Conservation (phyloP, 1,140 invertebrate species). For the Epicauta chinensis region DNA sequence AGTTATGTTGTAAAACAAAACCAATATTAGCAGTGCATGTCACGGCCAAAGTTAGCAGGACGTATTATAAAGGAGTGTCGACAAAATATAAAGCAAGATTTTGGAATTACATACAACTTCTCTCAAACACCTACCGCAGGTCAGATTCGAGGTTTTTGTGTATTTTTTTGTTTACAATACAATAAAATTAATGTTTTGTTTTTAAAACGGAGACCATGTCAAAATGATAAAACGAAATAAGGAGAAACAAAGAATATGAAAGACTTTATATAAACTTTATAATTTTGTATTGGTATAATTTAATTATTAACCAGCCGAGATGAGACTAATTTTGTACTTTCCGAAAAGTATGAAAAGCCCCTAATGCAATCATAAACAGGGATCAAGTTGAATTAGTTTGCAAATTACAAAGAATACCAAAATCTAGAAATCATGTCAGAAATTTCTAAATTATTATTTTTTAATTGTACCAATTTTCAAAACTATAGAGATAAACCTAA, state of each 20-base stretch:
- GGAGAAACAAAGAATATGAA: slow-evolving; percentile 10
- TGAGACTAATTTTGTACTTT: slow-evolving; percentile 9
- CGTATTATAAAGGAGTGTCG: slow-evolving; percentile 8
- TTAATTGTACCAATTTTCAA: no score
- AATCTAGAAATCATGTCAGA: no score
- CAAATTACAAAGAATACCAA: no score
- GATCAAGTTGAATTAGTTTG: slow-evolving; percentile 13
- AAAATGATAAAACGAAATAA: slow-evolving; percentile 1
- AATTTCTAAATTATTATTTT: no score
- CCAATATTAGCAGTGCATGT: slow-evolving; percentile 16
- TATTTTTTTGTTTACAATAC: no score
- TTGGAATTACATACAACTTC: slow-evolving; percentile 16
- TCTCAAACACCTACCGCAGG: no score
- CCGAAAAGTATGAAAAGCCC: slow-evolving; percentile 4
- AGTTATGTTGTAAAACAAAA: slow-evolving; percentile 5
- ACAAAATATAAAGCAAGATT: slow-evolving; percentile 17
- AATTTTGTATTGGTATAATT: slow-evolving; percentile 16
- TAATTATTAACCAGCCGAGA: slow-evolving; percentile 11
- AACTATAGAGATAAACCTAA: no score
- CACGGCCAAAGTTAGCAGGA: slow-evolving; percentile 8
- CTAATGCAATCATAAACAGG: slow-evolving; percentile 7
- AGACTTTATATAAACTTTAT: slow-evolving; percentile 16
- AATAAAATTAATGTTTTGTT: no score
- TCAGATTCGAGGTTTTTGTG: no score
- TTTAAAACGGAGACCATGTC: no score